Evolutionary conservation across 2,888 invertebrate species (phyloP).

Genomic region (Netelia fuscicornis): DNA sequence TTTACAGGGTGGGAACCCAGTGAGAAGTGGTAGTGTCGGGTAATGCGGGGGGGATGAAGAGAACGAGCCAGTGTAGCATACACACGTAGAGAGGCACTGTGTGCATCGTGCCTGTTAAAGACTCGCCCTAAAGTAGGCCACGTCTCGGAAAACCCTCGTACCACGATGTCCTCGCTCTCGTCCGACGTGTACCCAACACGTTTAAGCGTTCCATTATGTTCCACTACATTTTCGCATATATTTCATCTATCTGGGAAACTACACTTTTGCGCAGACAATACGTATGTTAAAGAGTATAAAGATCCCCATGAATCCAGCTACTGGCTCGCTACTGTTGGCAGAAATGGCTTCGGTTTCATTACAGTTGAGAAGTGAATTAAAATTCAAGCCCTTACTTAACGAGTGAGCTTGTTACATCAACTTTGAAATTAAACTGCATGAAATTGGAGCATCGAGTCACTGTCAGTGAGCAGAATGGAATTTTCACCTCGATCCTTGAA

Average conservation of each 20-base stretch:
- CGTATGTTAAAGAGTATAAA: not conserved
- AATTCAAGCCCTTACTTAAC: too few species aligned
- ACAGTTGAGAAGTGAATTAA: too few species aligned
- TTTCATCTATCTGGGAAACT: not conserved
- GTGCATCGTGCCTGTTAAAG: conserved; percentile 16
- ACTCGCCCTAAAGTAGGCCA: conserved; percentile 64
- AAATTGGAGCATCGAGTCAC: too few species aligned
- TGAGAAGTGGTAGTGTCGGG: conserved; percentile 15
- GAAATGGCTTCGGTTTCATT: too few species aligned
- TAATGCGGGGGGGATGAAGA: conserved; percentile 32
- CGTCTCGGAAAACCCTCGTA: conserved; percentile 46
- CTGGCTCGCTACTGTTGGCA: too few species aligned
- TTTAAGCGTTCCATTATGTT: not conserved
- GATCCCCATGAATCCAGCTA: too few species aligned
- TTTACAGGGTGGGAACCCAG: conserved; percentile 6
- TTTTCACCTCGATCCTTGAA: too few species aligned
- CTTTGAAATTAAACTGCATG: too few species aligned
- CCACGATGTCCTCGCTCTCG: conserved; percentile 33
- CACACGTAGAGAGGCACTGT: not conserved
- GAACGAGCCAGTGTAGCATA: conserved; percentile 11
- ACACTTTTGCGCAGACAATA: not conserved
- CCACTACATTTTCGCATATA: not conserved
- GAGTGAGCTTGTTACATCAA: too few species aligned
- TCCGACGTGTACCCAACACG: conserved; percentile 22
- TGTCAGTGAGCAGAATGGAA: too few species aligned